Evolutionary conservation across 1,140 invertebrate genomes (phyloP), one percentile per base, ranked within the genome.

Genomic region (Aphis gossypii): DNA sequence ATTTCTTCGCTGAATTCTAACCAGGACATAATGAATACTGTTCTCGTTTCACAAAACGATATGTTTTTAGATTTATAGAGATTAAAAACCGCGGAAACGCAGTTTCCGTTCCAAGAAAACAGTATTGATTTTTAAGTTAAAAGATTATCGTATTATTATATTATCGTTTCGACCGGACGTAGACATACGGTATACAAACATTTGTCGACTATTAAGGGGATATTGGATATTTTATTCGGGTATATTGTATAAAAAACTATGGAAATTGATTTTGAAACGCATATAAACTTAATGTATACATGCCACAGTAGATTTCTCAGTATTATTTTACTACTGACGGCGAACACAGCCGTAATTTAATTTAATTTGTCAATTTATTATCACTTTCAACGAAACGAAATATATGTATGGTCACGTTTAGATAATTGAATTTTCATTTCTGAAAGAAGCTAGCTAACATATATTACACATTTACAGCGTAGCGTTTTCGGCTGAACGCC

Each of bases 301-400:
- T n/a, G 14, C 44, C 14, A 7, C 30, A n/a, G 14, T 21, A 30
- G 41, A 46, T 86, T 46, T 86, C 44, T n/a, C 9, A 11, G 44
- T 46, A 48, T 86, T 86, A 86, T 86, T 86, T 86, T 86, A 86
- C 30, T 9, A 4, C 84, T 41, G 83, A 23, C 38, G 8, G 14
- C 60, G 60, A 86, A 44, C 25, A 5, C 25, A 1, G 44, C 23
- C 30, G 44, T 86, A 86, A n/a, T 46, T n/a, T 30, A 30, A 46
- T 86, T 48, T 86, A 86, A 86, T 86, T 20, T 44, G 23, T 46
- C 41, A 44, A 86, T 86, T 86, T 86, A 86, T 86, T 46, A 86
- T 46, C 41, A 30, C 44, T 46, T 86, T 86, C 44, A 46, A 41
- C 84, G 44, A 30, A 86, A 86, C 41, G 44, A 30, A 86, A 48